Conservation (phyloP, 2,113 vertebrate species). For the Kryptolebias marmoratus region DNA sequence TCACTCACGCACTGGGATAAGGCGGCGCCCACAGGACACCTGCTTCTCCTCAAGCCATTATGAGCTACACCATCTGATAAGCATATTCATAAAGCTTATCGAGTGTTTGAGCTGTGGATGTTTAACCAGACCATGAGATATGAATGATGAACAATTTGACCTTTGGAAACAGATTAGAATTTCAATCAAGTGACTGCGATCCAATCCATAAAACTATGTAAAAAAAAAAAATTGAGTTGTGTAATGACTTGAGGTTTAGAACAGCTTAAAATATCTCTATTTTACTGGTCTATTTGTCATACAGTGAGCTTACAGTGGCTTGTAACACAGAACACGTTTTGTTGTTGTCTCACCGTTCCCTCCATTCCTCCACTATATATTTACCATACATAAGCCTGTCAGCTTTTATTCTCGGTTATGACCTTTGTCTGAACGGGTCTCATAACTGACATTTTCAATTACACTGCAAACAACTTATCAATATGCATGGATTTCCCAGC, state of each 20-base stretch:
- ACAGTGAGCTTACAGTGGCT: constrained; percentile 2
- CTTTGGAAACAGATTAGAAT: constrained; percentile 80
- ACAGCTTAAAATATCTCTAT: constrained; percentile 10
- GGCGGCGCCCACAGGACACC: constrained; percentile 48
- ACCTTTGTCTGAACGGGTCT: constrained; percentile 89
- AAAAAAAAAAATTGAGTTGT: constrained; percentile 13
- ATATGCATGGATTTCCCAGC: constrained; percentile 92
- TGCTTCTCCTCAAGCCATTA: constrained; percentile 46
- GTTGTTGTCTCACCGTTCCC: background rate
- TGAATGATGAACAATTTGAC: constrained; percentile 82
- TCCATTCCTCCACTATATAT: constrained; percentile 38
- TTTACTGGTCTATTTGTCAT: constrained; percentile 15
- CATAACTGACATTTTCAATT: constrained; percentile 95
- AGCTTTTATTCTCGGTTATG: constrained; percentile 82
- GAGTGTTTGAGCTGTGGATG: constrained; percentile 46
- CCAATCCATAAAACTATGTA: constrained; percentile 66
- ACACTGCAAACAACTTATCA: constrained; percentile 93
- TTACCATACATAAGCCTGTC: constrained; percentile 68
- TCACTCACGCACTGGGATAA: constrained; percentile 39
- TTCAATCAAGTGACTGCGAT: constrained; percentile 74
- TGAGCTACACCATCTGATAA: constrained; percentile 46
- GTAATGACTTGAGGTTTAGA: constrained; percentile 30
- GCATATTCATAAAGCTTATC: constrained; percentile 69
- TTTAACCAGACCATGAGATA: constrained; percentile 73
- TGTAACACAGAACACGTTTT: constrained; percentile 51